Percentiles rank a stretch among this genome's conserved stretches.
Evolutionary conservation across 2,888 invertebrate genomes (phyloP).

Genomic region (Euproctis similis): DNA sequence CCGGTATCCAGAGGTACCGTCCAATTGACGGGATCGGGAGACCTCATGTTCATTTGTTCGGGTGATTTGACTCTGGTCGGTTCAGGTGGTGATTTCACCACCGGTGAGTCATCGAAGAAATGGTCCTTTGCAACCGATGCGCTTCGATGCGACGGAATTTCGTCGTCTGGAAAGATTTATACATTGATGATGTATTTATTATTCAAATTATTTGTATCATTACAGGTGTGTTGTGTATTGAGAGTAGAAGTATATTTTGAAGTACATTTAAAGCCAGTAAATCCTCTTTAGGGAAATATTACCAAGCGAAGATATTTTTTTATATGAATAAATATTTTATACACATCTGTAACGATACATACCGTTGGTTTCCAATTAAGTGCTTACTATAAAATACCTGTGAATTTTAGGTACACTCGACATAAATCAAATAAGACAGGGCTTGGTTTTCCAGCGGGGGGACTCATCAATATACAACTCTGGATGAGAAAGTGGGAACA

Average conservation of each 20-base stretch:
- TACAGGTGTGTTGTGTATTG: slow-evolving; percentile 13
- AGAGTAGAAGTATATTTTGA: not conserved
- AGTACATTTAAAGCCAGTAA: slow-evolving; percentile 5
- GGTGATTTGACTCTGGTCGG: slow-evolving; percentile 95
- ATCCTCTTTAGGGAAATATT: not conserved
- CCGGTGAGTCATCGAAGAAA: slow-evolving; percentile 73
- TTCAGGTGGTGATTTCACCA: slow-evolving; percentile 94
- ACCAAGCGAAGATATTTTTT: slow-evolving; percentile 9
- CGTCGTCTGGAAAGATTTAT: slow-evolving; percentile 48
- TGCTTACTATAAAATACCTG: too few relatives aligned
- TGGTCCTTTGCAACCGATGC: slow-evolving; percentile 72
- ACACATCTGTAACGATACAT: slow-evolving; percentile 17
- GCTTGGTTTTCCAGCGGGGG: too few relatives aligned
- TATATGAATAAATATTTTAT: slow-evolving; percentile 1
- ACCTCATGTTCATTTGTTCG: slow-evolving; percentile 93
- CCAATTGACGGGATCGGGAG: slow-evolving; percentile 96
- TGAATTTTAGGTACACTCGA: too few relatives aligned
- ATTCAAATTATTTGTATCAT: slow-evolving; percentile 9
- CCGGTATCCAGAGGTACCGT: slow-evolving; percentile 95
- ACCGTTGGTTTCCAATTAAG: slow-evolving; percentile 9
- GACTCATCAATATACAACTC: too few relatives aligned
- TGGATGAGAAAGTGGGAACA: too few relatives aligned
- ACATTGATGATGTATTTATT: slow-evolving; percentile 2
- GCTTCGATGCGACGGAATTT: slow-evolving; percentile 65
- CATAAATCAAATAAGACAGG: too few relatives aligned